Conservation (phyloP, 92 coral and sea anemone species). For the Zoanthus sansibaricus region DNA sequence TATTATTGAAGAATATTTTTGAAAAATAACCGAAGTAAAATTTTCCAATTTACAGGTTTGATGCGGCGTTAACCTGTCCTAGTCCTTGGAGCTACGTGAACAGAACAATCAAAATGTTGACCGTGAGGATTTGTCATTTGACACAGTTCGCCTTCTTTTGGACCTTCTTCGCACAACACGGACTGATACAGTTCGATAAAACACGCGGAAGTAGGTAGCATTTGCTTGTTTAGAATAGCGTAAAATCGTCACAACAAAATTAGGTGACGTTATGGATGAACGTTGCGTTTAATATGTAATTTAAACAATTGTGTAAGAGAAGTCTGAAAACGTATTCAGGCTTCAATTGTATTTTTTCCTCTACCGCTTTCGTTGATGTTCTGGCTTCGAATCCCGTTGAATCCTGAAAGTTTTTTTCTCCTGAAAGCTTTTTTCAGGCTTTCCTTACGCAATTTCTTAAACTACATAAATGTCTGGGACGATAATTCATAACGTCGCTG, state of each 20-base stretch:
- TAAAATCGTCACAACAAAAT: not conserved
- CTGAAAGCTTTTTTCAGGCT: too few relatives aligned
- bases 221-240: not conserved
- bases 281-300: too few relatives aligned
- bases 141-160: constrained; percentile 97
- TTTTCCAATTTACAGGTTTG: constrained; percentile 63
- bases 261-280: not conserved
- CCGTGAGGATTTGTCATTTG: constrained; percentile 90
- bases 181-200: constrained; percentile 83
- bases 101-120: constrained; percentile 83
- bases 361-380: too few relatives aligned
- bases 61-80: constrained; percentile 91
- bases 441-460: too few relatives aligned
- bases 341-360: too few relatives aligned
- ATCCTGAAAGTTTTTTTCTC: too few relatives aligned
- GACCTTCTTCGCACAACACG: constrained; percentile 88
- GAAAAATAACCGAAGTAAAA: not conserved
- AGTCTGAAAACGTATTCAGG: too few relatives aligned
- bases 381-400: too few relatives aligned
- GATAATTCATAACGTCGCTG: too few relatives aligned
- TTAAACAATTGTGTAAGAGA: too few relatives aligned
- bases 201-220: constrained; percentile 72
- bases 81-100: constrained; percentile 94
- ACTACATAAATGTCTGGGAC: too few relatives aligned
- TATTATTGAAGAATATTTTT: not conserved